Evolutionary conservation across 2,888 invertebrate species (phyloP), one percentile per base, ranked within the genome.

Genomic region (Galerucella pusilla): DNA sequence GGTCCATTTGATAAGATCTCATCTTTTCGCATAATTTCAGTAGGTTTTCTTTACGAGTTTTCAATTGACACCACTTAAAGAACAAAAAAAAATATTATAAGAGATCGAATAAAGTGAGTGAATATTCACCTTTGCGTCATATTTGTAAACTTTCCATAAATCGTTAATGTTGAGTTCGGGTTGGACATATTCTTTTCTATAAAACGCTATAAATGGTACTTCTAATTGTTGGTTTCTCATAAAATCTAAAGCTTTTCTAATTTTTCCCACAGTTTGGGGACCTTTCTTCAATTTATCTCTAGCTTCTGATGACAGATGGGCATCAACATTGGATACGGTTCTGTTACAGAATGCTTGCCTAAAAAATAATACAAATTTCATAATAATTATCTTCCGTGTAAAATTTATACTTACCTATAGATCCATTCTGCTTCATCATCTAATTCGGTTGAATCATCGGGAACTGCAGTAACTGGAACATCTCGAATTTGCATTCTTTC

Each of bases 341-440:
- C 94, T 91, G 81, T 94, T 94, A 80, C 93, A 91, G 89, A 99
- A 99, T 0, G 97, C 98, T 85, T 85, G 76, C 63, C 72, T 71
- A 71, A 65, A 69, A 46, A 49, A 52, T 14, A n/a, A 16, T 25
- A 66, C 2, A 66, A n/a, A 16, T 49, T 9, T 11, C n/a, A 28
- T 2, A 25, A n/a, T 11, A 59, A 12, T n/a, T 0, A 11, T 12
- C 20, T 59, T n/a, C 45, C 5, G 45, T 11, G 69, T 60, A 65
- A 11, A 77, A 63, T 3, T 65, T 67, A 71, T 69, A 81, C 80
- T 69, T 96, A 95, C 81, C 95, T 95, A 87, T 96, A 97, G 79
- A 99, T 98, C 99, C 99, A 99, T 82, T 97, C 95, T 0, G 99
- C 96, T 86, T 99, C 99, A 71, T 96, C 94, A 70, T 97, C 95